A percentile compares a stretch with the other conserved stretches of the same genome.
Evolutionary conservation across 2,113 vertebrate genomes (phyloP).

Genomic region (Onychostruthus taczanowskii): DNA sequence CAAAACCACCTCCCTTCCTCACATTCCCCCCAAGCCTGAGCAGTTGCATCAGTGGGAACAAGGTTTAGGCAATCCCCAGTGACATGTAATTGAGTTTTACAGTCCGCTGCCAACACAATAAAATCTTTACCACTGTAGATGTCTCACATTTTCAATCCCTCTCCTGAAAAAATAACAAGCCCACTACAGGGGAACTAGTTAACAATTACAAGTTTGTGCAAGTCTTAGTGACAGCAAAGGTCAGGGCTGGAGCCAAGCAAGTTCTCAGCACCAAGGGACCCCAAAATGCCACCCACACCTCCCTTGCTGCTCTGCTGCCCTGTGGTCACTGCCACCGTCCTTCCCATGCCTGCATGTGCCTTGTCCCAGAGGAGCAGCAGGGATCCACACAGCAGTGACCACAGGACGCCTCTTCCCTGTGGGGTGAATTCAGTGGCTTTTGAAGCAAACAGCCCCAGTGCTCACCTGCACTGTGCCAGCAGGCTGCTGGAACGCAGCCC

Average conservation of each 20-base stretch:
- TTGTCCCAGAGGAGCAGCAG: background rate
- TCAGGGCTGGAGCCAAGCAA: background rate
- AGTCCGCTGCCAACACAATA: constrained; percentile 6
- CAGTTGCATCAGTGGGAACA: background rate
- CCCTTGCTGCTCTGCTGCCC: background rate
- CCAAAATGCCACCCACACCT: background rate
- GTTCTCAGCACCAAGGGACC: background rate
- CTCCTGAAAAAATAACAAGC: constrained; percentile 10
- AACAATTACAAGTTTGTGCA: constrained; percentile 16
- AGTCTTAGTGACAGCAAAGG: constrained; percentile 16
- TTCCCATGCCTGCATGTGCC: rapidly evolving
- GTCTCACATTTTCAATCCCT: constrained; percentile 29
- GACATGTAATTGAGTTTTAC: constrained; percentile 49
- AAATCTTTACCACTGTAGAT: constrained; percentile 55
- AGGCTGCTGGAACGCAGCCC: background rate
- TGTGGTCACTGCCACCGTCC: background rate
- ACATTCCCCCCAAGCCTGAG: background rate
- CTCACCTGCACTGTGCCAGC: background rate
- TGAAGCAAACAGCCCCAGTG: background rate
- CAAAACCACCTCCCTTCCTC: background rate
- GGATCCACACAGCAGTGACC: background rate
- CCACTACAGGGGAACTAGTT: background rate
- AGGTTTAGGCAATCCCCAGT: constrained; percentile 24
- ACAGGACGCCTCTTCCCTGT: background rate
- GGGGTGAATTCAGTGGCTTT: background rate